phyloP scores from a whole-genome alignment of 37 sponge, comb jelly and placozoan species.

The Eunapius fragilis region DNA sequence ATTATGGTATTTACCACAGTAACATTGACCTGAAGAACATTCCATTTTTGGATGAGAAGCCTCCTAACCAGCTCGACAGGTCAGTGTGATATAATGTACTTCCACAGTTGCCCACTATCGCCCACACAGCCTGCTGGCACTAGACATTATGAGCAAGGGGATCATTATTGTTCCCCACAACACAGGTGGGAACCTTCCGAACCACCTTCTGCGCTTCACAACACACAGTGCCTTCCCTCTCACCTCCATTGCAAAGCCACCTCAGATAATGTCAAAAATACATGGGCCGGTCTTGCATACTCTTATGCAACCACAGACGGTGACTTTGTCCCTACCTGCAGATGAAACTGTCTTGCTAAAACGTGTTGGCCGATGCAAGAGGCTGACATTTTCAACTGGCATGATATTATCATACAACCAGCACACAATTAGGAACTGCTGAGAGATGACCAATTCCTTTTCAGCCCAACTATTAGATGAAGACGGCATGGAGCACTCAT shows the following conservation, averaged over 20 bases:
- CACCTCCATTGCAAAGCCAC: background rate
- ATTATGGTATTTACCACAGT: slow-evolving; percentile 78
- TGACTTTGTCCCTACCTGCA: too few species aligned
- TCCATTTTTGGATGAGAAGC: slow-evolving; percentile 76
- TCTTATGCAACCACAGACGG: background rate
- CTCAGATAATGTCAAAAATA: background rate
- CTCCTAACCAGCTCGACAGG: slow-evolving; percentile 61
- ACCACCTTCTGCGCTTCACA: slow-evolving; percentile 53
- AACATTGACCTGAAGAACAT: slow-evolving; percentile 67
- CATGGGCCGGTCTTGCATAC: slow-evolving; percentile 35
- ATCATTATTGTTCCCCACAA: slow-evolving; percentile 74
- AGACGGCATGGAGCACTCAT: background rate
- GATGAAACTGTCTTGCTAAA: too few species aligned
- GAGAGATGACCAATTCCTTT: too few species aligned
- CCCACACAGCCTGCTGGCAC: slow-evolving; percentile 62
- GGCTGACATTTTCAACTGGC: too few species aligned
- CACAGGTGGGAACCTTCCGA: slow-evolving; percentile 44
- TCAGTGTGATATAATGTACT: background rate
- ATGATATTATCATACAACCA: too few species aligned
- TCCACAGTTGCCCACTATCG: background rate
- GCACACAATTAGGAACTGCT: too few species aligned
- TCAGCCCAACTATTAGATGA: background rate
- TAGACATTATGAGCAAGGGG: slow-evolving; percentile 76
- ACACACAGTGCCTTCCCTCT: slow-evolving; percentile 77
- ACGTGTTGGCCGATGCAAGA: too few species aligned